Evolutionary conservation across 64 coral and sea anemone genomes (phyloP).

Genomic region (Montipora foliosa): DNA sequence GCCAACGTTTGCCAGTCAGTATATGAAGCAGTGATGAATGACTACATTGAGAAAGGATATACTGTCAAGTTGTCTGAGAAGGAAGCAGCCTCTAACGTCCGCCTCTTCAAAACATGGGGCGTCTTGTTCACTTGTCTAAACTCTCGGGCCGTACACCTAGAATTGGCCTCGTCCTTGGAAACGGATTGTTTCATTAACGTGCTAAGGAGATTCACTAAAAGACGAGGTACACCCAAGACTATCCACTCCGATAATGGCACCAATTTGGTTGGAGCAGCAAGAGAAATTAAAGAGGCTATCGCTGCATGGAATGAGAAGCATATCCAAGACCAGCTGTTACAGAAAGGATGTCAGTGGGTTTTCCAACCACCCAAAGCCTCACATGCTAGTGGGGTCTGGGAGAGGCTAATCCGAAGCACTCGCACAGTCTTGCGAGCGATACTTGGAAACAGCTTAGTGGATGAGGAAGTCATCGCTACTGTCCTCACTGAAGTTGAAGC

Average conservation of each 20-base stretch:
- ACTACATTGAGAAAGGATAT: conserved; percentile 40
- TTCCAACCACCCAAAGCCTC: conserved; percentile 51
- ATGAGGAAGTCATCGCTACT: conserved; percentile 27
- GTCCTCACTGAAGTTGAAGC: conserved; percentile 65
- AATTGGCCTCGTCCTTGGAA: too few species aligned
- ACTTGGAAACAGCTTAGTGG: conserved; percentile 37
- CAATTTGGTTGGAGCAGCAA: not conserved
- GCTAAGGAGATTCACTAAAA: conserved; percentile 23
- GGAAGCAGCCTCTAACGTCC: conserved; percentile 42
- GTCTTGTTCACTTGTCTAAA: too few species aligned
- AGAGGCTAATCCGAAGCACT: conserved; percentile 30
- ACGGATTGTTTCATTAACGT: conserved; percentile 23
- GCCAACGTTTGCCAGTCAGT: not conserved
- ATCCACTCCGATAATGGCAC: conserved; percentile 11
- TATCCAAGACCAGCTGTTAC: conserved; percentile 48
- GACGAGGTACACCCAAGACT: conserved; percentile 50
- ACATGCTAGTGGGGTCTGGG: conserved; percentile 55
- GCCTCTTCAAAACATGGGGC: too few species aligned
- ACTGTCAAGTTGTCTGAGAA: not conserved
- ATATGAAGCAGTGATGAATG: conserved; percentile 20
- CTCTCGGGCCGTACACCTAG: not conserved
- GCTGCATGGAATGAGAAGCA: conserved; percentile 43
- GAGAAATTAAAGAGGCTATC: conserved; percentile 54
- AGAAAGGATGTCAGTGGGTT: conserved; percentile 38
- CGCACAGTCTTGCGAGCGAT: conserved; percentile 23